Percentiles rank a stretch among this genome's conserved stretches.
Conservation (phyloP, 2,113 vertebrate genomes). For the Pluvianellus socialis region DNA sequence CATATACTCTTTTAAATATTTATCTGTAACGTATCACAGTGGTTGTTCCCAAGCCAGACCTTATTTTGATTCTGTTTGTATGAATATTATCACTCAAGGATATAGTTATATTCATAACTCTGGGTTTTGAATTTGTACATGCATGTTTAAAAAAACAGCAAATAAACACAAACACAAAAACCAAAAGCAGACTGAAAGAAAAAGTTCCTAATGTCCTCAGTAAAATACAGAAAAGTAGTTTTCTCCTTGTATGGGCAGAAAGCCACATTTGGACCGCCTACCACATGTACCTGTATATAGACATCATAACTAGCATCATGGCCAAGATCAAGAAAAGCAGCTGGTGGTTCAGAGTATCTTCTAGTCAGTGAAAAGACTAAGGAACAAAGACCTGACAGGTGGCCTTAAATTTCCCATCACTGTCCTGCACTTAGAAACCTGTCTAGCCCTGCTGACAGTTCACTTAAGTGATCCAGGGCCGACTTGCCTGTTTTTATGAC, state of each 20-base stretch:
- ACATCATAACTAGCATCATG: background rate
- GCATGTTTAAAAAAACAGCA: background rate
- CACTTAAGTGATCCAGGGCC: background rate
- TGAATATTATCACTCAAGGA: background rate
- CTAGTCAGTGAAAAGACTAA: background rate
- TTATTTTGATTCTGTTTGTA: background rate
- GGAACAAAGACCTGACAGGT: background rate
- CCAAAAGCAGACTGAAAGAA: too few relatives aligned
- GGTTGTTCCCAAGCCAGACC: background rate
- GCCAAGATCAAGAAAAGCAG: background rate
- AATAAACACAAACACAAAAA: too few relatives aligned
- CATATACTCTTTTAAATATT: background rate
- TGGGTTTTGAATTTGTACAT: background rate
- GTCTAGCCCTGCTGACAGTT: background rate
- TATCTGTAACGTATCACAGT: background rate
- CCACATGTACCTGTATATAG: background rate
- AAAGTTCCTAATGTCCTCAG: background rate
- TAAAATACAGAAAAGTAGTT: background rate
- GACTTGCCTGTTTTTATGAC: background rate
- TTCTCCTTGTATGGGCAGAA: background rate
- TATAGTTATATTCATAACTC: background rate
- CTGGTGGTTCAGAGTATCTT: background rate
- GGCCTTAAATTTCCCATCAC: background rate
- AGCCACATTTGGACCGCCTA: background rate
- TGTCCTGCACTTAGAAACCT: background rate